These are phyloP conservation scores for Schizaphis graminum DNA, from an alignment of 2,888 invertebrate genomes.

Conservation along the genomic window DNA sequence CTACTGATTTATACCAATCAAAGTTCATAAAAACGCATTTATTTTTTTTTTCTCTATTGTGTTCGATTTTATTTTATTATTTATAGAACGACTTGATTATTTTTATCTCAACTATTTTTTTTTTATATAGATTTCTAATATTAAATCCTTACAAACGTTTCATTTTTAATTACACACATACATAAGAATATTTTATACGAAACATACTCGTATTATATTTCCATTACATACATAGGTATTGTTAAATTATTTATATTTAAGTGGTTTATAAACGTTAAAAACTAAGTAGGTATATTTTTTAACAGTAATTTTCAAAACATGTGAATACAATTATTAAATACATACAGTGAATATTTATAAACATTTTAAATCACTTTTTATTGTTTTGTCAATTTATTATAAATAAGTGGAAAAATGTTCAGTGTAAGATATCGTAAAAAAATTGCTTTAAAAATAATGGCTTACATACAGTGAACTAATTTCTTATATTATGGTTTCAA, in stretches of 20 bases:
- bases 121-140: conserved; percentile 52
- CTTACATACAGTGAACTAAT: background rate
- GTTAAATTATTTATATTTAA: background rate
- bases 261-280: background rate
- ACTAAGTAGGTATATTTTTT: background rate
- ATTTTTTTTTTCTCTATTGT: conserved; percentile 42
- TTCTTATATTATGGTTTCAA: conserved; percentile 15
- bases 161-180: background rate
- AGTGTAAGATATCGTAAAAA: background rate
- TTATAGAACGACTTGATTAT: conserved; percentile 47
- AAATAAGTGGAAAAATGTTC: background rate
- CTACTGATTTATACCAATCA: conserved; percentile 40
- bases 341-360: background rate
- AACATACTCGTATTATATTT: background rate
- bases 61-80: conserved; percentile 44
- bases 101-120: conserved; percentile 12
- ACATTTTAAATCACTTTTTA: background rate
- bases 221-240: background rate
- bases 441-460: conserved; percentile 31
- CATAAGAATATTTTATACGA: background rate
- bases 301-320: background rate
- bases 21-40: conserved; percentile 23
- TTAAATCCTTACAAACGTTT: conserved; percentile 11
- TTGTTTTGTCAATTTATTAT: background rate
- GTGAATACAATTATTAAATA: background rate